Evolutionary conservation across 2,113 vertebrate species (phyloP), one percentile per base, ranked within the genome.

Genomic region (Zapus hudsonius): DNA sequence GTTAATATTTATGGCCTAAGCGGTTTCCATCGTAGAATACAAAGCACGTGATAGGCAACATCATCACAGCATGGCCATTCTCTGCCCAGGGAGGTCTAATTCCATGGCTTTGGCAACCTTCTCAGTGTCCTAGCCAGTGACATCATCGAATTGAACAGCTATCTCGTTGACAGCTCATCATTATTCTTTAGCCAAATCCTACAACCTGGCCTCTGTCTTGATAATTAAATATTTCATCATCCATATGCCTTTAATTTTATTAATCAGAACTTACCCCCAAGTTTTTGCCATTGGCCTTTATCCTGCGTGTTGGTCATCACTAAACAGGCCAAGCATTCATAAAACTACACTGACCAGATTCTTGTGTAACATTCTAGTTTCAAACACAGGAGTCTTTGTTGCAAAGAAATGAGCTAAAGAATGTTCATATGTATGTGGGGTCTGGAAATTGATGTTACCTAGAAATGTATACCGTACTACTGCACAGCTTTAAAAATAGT

Each of bases 311-410:
- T 84, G 89, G 76, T 81, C 69, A 61, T 92, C 75, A 76, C 94
- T 79, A 40, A 93, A 94, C 86, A 95, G 84, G 80, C 95, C 72
- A 92, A 87, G 89, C 93, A 95, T 97, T 97, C 95, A 97, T 88
- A 82, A 74, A 15, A 80, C 92, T 87, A 63, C 4, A 1, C 38
- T 66, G 89, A 88, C 66, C n/a, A 3, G 10, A 85, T 96, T 96
- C 44, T 1, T 0, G 88, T 38, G 47, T 89, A 92, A 36, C 95
- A 42, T 97, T 96, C 96, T 93, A 90, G 16, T 9, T 91, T 61
- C 84, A 83, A 94, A 0, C 82, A 13, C 73, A 69, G 15, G 93
- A 72, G 95, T 89, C 97, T 96, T 52, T 94, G 94, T 97, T 33
- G 73, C 94, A 96, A 81, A 90, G 86, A 55, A 40, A 95, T 73